A percentile compares a stretch with the other conserved stretches of the same genome.
Conservation (phyloP, 2,888 invertebrate genomes). For the Heliconius aoede region DNA sequence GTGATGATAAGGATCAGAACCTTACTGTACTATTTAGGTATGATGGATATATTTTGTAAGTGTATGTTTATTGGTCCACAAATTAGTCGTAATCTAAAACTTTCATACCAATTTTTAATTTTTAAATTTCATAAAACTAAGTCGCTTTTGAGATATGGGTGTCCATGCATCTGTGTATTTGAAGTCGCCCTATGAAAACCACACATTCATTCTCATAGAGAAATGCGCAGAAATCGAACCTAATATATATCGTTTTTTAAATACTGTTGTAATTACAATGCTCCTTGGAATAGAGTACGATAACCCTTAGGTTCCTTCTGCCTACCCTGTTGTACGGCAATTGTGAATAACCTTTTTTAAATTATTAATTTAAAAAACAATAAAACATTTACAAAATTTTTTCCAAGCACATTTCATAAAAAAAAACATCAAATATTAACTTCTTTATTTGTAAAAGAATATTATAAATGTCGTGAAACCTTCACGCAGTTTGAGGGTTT, state of each 20-base stretch:
- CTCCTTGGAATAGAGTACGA: too few relatives aligned
- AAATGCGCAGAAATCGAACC: not conserved
- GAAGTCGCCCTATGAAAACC: too few relatives aligned
- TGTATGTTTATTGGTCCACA: not conserved
- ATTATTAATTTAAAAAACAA: too few relatives aligned
- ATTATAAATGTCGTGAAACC: constrained; percentile 38
- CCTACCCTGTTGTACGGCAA: too few relatives aligned
- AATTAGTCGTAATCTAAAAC: not conserved
- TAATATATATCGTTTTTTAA: not conserved
- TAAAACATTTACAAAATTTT: too few relatives aligned
- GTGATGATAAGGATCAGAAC: too few relatives aligned
- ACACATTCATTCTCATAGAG: not conserved
- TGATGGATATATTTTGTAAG: not conserved
- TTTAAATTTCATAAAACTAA: too few relatives aligned
- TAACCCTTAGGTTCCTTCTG: too few relatives aligned
- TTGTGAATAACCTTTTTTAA: too few relatives aligned
- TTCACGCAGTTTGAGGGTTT: constrained; percentile 47
- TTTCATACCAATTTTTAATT: not conserved
- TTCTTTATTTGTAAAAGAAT: constrained; percentile 25
- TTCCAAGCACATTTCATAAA: not conserved
- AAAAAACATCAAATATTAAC: not conserved
- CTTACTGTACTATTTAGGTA: too few relatives aligned
- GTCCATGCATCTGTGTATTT: too few relatives aligned
- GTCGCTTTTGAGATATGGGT: too few relatives aligned
- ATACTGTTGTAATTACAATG: not conserved